Percentiles rank a stretch among this genome's conserved stretches.
phyloP scores from a whole-genome alignment of 2,888 invertebrate genomes.

The Pardosa pseudoannulata region DNA sequence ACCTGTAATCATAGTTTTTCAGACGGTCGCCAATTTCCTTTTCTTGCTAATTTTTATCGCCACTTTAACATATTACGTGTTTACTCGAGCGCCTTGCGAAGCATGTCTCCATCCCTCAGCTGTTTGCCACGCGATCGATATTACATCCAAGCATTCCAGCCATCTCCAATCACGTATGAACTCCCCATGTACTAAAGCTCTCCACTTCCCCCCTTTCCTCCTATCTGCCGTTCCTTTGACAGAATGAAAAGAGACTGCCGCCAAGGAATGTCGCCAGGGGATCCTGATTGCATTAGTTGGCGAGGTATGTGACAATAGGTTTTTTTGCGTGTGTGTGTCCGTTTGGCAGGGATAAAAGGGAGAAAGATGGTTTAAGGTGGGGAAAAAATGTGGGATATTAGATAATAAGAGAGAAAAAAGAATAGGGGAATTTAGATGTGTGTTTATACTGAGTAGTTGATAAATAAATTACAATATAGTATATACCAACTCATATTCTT shows the following conservation, averaged over 20 bases:
- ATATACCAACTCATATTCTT: no score
- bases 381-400: no score
- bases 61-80: not conserved
- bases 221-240: not conserved
- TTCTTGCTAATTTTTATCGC: not conserved
- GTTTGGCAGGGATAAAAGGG: no score
- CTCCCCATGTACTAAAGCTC: not conserved
- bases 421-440: no score
- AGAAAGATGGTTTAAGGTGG: no score
- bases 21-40: not conserved
- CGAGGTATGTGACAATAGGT: no score
- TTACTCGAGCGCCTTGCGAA: not conserved
- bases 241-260: not conserved
- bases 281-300: no score
- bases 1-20: slow-evolving; percentile 1
- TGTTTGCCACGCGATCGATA: not conserved
- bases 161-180: not conserved
- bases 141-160: not conserved
- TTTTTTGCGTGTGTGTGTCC: no score
- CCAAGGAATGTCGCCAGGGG: not conserved
- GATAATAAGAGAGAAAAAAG: no score
- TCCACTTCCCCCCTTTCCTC: not conserved
- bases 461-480: no score
- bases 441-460: no score
- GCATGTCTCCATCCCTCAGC: not conserved